A percentile compares a stretch with the other conserved stretches of the same genome.
phyloP scores from a whole-genome alignment of 2,797 vertebrate genomes.

The Acridotheres tristis region DNA sequence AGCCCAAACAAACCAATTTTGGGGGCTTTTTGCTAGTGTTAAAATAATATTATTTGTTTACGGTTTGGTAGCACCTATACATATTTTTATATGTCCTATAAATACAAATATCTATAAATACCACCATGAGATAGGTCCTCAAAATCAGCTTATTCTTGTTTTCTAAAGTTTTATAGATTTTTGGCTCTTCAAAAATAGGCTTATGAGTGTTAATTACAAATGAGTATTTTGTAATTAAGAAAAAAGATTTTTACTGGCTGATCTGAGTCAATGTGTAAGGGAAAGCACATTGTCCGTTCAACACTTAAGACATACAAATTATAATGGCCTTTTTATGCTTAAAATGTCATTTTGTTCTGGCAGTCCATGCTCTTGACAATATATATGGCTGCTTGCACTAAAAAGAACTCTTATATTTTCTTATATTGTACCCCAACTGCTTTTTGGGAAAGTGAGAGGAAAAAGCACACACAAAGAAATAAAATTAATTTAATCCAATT shows the following conservation, averaged over 20 bases:
- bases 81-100: background rate
- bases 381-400: background rate
- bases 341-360: background rate
- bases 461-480: background rate
- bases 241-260: background rate
- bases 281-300: background rate
- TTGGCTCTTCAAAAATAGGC: background rate
- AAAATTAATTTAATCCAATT: background rate
- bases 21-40: accelerated
- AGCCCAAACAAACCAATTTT: accelerated
- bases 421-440: background rate
- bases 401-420: background rate
- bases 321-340: background rate
- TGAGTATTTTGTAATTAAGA: background rate
- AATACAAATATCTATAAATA: background rate
- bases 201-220: background rate
- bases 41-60: background rate
- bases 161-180: background rate
- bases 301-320: background rate
- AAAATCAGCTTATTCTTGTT: background rate
- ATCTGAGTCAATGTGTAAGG: background rate
- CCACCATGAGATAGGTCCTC: background rate
- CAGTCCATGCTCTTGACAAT: background rate
- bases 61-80: background rate
- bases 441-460: background rate